A percentile compares a stretch with the other conserved stretches of the same genome.
These are phyloP conservation scores for Lates calcarifer DNA, from an alignment of 2,113 vertebrate genomes.

Conservation along the genomic window DNA sequence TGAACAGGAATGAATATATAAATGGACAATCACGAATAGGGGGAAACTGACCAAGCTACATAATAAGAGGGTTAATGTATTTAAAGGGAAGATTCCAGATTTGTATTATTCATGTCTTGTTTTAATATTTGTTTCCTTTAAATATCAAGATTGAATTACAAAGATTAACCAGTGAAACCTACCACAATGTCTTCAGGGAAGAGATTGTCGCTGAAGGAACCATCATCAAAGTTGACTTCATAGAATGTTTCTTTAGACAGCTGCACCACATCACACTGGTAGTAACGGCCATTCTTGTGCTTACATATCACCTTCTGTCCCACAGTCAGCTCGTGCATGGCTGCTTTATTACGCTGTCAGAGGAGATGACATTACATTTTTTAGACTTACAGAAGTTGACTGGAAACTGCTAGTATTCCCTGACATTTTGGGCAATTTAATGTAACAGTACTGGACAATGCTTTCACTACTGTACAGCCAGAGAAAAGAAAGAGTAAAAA, in stretches of 20 bases:
- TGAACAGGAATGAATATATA: neutral
- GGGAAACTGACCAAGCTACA: no score
- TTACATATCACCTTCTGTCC: conserved; percentile 98
- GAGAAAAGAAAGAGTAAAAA: neutral
- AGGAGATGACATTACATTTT: neutral
- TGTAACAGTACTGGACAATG: neutral
- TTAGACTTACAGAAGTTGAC: neutral
- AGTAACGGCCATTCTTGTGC: conserved; percentile 98
- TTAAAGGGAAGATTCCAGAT: no score
- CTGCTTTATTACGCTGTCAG: conserved; percentile 90
- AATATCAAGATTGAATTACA: neutral
- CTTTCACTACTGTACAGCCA: neutral
- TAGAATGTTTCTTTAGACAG: conserved; percentile 97
- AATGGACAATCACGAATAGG: neutral
- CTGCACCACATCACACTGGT: conserved; percentile 96
- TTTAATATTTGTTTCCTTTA: neutral
- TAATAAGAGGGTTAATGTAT: no score
- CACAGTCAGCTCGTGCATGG: conserved; percentile 91
- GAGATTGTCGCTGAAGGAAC: conserved; percentile 97
- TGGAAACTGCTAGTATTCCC: neutral
- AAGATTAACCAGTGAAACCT: conserved; percentile 44
- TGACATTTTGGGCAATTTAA: neutral
- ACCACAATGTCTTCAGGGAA: conserved; percentile 99
- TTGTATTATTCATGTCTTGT: no score
- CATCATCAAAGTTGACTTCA: conserved; percentile 98